phyloP scores from a whole-genome alignment of 2,113 vertebrate species.

The Silurus glanis region DNA sequence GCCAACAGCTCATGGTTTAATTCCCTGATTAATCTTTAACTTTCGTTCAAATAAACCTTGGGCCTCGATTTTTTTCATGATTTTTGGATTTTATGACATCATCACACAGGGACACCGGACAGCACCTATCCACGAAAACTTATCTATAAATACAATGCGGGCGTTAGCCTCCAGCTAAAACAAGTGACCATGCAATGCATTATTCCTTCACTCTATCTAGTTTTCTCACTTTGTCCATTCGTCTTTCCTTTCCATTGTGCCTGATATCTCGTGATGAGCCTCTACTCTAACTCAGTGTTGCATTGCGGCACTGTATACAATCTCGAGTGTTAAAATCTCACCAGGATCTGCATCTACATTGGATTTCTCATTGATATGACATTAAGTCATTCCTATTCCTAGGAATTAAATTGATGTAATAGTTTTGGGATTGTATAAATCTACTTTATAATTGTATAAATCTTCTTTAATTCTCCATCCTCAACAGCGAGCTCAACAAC shows the following conservation, averaged over 20 bases:
- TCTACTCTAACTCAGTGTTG: not conserved
- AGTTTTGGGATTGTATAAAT: too few species aligned
- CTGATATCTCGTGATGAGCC: not conserved
- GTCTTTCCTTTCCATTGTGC: not conserved
- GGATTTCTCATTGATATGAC: not conserved
- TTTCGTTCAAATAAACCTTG: not conserved
- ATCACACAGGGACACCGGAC: not conserved
- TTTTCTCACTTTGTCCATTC: not conserved
- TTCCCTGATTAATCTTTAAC: not conserved
- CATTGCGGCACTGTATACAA: not conserved
- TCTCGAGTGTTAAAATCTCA: not conserved
- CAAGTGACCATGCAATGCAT: not conserved
- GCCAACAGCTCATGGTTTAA: not conserved
- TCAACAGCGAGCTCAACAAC: too few species aligned
- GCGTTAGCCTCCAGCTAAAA: not conserved
- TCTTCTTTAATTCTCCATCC: too few species aligned
- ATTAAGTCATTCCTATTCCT: not conserved
- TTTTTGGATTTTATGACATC: not conserved
- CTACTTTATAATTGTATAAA: too few species aligned
- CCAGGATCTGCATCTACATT: not conserved
- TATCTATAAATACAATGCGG: not conserved
- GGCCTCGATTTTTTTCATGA: not conserved
- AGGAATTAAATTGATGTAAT: too few species aligned
- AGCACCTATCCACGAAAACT: not conserved
- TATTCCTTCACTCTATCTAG: not conserved